Base-by-base conservation (phyloP, 2,888 invertebrate species). In the Stegophylla sp. region DNA sequence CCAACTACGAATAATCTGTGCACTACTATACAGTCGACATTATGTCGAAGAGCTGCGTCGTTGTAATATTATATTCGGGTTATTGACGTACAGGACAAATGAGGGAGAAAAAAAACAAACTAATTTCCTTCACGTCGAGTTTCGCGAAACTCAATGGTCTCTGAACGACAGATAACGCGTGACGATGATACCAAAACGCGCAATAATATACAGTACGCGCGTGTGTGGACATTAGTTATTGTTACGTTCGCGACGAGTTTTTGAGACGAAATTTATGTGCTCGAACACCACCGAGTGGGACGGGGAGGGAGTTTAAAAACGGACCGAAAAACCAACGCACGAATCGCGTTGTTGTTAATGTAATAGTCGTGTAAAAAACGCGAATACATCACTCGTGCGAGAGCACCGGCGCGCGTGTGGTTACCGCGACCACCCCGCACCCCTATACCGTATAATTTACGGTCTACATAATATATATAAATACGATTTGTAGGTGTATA, bases 271-370 rank as follows among this genome's bases (percentile, higher is more conserved):
- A 73, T 73, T 73, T 56, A 43, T 43, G 41, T 41, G 15, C n/a
- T n/a, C n/a, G n/a, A n/a, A 67, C 45, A 45, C 15, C 4, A 15
- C 4, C 17, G 17, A 53, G n/a, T n/a, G 34, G 34, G 1, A 34
- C 13, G n/a, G n/a, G n/a, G n/a, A n/a, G n/a, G n/a, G n/a, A n/a
- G n/a, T n/a, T n/a, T 48, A 26, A 26, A 43, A 41, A n/a, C 20
- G 28, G 26, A 1, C 64, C 26, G 73, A 61, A 28, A 73, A 61
- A 15, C 20, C 5, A n/a, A n/a, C n/a, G n/a, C n/a, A 56, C 71
- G 56, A 45, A 61, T 73, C 45, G n/a, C 45, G 28, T 73, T 73
- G 45, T 56, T 72, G 56, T 45, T 73, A 61, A 72, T 72, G 56
- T 45, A 45, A 45, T 28, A 20, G 59, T 61, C 20, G n/a, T 61